Evolutionary conservation across 2,113 vertebrate species (phyloP).

Genomic region (Corythaeola cristata): DNA sequence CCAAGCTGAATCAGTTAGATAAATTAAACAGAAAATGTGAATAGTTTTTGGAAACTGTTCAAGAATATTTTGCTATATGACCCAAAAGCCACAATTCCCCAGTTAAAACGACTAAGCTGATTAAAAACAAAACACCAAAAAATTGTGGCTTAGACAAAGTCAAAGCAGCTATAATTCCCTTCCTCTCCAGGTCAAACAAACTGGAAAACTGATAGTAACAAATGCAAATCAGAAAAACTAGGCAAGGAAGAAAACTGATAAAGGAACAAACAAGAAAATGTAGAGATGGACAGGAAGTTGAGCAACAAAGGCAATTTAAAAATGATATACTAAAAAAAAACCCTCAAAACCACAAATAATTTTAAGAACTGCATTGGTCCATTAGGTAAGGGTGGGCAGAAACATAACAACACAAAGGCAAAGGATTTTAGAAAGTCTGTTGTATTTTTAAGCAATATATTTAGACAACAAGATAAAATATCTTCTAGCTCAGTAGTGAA

Average conservation of each 20-base stretch:
- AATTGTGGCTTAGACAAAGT: not conserved
- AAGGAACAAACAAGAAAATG: not conserved
- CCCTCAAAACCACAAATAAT: not conserved
- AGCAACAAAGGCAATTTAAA: not conserved
- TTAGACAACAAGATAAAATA: not conserved
- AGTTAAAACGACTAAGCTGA: not conserved
- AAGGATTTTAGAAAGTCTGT: not conserved
- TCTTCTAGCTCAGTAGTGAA: not conserved
- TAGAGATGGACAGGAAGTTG: not conserved
- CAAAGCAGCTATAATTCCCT: not conserved
- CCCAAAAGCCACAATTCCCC: not conserved
- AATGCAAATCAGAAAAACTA: not conserved
- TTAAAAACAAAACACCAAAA: not conserved
- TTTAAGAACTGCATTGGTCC: not conserved
- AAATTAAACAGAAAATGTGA: not conserved
- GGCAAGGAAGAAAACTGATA: not conserved
- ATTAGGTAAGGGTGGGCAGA: not conserved
- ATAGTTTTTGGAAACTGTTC: not conserved
- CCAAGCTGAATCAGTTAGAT: not conserved
- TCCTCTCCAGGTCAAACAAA: not conserved
- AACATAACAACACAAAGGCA: not conserved
- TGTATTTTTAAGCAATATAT: not conserved
- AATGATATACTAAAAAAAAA: not conserved
- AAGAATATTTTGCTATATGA: not conserved
- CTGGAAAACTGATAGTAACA: not conserved